These are phyloP conservation scores for Patella ulyssiponensis DNA, from an alignment of 2,888 invertebrate genomes.

Conservation along the genomic window DNA sequence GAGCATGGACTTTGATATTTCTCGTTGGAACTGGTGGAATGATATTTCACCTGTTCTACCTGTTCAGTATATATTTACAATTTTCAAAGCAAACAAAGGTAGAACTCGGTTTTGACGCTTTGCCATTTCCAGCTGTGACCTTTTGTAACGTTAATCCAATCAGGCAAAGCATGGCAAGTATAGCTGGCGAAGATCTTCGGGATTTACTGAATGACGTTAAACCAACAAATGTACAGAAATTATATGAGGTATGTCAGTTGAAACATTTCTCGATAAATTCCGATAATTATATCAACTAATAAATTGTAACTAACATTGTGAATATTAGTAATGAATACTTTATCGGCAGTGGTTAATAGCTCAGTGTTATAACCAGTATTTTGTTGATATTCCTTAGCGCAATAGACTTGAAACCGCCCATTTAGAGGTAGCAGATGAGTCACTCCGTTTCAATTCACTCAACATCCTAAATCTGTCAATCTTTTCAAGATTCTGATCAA, in stretches of 20 bases:
- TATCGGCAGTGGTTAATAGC: too few species aligned
- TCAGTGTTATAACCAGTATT: too few species aligned
- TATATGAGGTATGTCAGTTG: neutral
- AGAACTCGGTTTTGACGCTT: slow-evolving; percentile 41
- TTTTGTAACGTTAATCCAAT: slow-evolving; percentile 57
- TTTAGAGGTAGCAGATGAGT: too few species aligned
- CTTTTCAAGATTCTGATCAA: too few species aligned
- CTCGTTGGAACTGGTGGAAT: slow-evolving; percentile 34
- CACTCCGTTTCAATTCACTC: too few species aligned
- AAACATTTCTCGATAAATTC: too few species aligned
- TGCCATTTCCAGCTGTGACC: slow-evolving; percentile 51
- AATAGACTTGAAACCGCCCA: too few species aligned
- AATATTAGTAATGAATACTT: too few species aligned
- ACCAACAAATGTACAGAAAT: neutral
- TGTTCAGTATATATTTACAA: slow-evolving; percentile 39
- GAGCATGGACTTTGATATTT: slow-evolving; percentile 43
- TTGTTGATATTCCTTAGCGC: too few species aligned
- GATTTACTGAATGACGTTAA: slow-evolving; percentile 3
- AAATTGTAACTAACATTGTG: too few species aligned
- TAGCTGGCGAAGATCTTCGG: neutral
- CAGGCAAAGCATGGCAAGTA: neutral
- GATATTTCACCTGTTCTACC: slow-evolving; percentile 34
- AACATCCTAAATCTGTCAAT: too few species aligned
- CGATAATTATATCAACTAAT: too few species aligned
- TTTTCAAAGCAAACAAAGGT: slow-evolving; percentile 45